Evolutionary conservation across 2,113 vertebrate species (phyloP).

Genomic region (Hoplias malabaricus): DNA sequence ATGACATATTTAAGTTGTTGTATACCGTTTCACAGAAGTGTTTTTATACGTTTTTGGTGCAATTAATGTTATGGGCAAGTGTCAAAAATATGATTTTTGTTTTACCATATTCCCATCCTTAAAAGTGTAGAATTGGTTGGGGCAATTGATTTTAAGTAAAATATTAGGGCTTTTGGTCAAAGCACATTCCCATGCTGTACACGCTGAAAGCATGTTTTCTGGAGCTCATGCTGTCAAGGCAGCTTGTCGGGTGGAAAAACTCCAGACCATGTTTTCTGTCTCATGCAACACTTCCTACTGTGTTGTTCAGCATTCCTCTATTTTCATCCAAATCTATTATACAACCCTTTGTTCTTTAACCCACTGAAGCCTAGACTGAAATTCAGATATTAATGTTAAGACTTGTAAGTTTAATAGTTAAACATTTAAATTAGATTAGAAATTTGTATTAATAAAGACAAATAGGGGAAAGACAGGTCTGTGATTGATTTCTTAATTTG

Average conservation of each 20-base stretch:
- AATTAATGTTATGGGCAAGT: too few relatives aligned
- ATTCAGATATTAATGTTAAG: background rate
- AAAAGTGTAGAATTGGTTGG: too few relatives aligned
- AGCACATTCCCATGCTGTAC: background rate
- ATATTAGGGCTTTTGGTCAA: background rate
- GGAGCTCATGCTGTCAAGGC: background rate
- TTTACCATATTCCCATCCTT: too few relatives aligned
- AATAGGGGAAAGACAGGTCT: background rate
- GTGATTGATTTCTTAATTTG: background rate
- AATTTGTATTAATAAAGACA: background rate
- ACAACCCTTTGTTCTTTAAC: slow-evolving; percentile 19
- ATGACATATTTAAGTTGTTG: too few relatives aligned
- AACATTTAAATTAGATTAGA: too few relatives aligned
- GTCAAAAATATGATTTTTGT: too few relatives aligned
- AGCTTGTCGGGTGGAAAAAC: background rate
- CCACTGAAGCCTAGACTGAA: background rate
- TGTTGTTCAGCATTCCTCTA: slow-evolving; percentile 16
- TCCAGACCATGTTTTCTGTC: slow-evolving; percentile 21
- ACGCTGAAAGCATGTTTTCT: background rate
- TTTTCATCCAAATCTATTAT: slow-evolving; percentile 30
- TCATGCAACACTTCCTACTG: slow-evolving; percentile 15
- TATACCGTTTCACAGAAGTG: too few relatives aligned
- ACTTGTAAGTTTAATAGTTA: too few relatives aligned
- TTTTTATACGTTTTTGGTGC: too few relatives aligned
- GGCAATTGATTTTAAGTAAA: too few relatives aligned